Percentiles rank a stretch among this genome's conserved stretches.
Evolutionary conservation across 1,140 invertebrate species (phyloP).

Genomic region (Meteorus sp.): DNA sequence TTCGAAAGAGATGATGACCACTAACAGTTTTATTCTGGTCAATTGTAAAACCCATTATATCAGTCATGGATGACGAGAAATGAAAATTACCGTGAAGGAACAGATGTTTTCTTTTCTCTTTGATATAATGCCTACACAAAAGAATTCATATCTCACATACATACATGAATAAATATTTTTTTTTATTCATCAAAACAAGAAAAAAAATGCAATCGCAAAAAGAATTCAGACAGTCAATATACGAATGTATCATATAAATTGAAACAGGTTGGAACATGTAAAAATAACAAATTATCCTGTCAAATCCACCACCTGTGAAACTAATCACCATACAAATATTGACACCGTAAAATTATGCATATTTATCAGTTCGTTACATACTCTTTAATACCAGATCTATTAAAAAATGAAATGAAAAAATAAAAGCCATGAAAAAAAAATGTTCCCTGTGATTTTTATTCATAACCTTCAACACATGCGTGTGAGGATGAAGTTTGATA

Average conservation of each 20-base stretch:
- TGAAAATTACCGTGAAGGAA: conserved; percentile 23
- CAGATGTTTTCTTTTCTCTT: conserved; percentile 14
- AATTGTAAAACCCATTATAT: conserved; percentile 20
- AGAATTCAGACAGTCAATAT: not conserved
- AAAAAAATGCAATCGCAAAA: not conserved
- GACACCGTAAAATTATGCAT: conserved; percentile 4
- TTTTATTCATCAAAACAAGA: too few relatives aligned
- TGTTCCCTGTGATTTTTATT: too few relatives aligned
- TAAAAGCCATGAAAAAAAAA: too few relatives aligned
- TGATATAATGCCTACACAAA: not conserved
- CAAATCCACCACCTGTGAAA: conserved; percentile 23
- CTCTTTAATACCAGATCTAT: not conserved
- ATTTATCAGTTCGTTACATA: conserved; percentile 2
- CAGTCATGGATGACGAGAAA: conserved; percentile 23
- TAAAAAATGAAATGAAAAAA: too few relatives aligned
- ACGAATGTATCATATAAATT: not conserved
- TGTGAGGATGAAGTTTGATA: too few relatives aligned
- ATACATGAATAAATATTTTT: not conserved
- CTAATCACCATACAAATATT: not conserved
- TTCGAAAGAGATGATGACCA: not conserved
- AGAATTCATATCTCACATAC: not conserved
- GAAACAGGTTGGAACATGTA: not conserved
- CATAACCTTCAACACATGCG: too few relatives aligned
- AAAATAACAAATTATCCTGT: not conserved
- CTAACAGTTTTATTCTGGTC: conserved; percentile 6